phyloP scores from a whole-genome alignment of 2,113 vertebrate genomes.

The Pseudolaguvia tuberculata region DNA sequence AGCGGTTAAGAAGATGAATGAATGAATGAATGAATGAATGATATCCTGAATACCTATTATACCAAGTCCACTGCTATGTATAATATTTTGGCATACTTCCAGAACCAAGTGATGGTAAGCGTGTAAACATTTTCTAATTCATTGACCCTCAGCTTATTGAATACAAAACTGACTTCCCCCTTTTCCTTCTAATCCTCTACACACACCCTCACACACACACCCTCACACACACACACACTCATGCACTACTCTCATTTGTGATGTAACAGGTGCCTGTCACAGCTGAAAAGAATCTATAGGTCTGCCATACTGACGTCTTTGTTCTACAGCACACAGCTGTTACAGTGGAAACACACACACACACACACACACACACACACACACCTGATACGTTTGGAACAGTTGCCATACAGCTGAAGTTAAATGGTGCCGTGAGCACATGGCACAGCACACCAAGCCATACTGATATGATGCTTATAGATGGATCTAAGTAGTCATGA shows the following conservation, averaged over 20 bases:
- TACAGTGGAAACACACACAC: constrained; percentile 20
- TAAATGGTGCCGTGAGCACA: constrained; percentile 1
- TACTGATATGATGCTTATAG: not conserved
- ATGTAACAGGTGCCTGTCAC: constrained; percentile 38
- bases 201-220: not conserved
- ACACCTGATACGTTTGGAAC: not conserved
- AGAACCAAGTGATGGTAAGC: no score
- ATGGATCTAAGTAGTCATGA: no score
- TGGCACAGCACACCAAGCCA: not conserved
- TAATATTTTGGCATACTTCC: no score
- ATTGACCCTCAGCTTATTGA: no score
- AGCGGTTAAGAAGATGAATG: no score
- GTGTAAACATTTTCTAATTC: not conserved
- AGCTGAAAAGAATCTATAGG: constrained; percentile 39
- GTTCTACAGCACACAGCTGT: constrained; percentile 43
- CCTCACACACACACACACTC: constrained; percentile 11
- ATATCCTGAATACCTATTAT: no score
- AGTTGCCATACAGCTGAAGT: not conserved
- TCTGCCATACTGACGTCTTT: constrained; percentile 30
- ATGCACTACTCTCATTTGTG: constrained; percentile 20
- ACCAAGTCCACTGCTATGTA: no score
- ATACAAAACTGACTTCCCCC: no score
- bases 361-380: constrained; percentile 11
- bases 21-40: no score
- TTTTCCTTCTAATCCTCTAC: not conserved